Evolutionary conservation across 2,113 vertebrate species (phyloP), one percentile per base, ranked within the genome.

Genomic region (Falco punctatus): DNA sequence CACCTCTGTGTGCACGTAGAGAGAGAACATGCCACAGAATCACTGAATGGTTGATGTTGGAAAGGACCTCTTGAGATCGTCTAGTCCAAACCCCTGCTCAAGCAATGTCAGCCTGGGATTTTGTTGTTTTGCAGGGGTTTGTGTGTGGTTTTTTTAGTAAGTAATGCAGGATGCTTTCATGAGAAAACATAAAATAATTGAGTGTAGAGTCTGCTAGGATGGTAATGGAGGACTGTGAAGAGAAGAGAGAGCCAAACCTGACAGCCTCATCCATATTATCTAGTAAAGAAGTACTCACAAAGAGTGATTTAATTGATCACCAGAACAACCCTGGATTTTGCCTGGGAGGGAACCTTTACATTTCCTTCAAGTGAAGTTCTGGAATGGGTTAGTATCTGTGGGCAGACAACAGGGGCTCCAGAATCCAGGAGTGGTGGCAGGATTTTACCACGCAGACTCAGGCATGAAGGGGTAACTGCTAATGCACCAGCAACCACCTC

Each of bases 341-440:
- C 44, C 49, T 51, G 48, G 22, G 19, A 42, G 10, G 15, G 4
- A 81, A 57, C 8, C 4, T 82, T 40, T 4, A 15, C 0, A 0
- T 67, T 67, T 64, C 30, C 27, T 70, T 84, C 8, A n/a, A n/a
- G 22, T 79, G 58, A n/a, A 26, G 5, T 51, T 23, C 71, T 73
- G 16, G 13, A 70, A 44, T 8, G 14, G 75, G 30, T 30, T 21
- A 22, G 1, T 46, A 26, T 30, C 26, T 21, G 6, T 38, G 10
- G 27, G 10, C 7, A 66, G n/a, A 73, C 4, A 78, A 44, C 0
- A 1, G 1, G 10, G 8, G 7, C 17, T 84, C 65, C 48, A 89
- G 21, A 89, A 62, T 19, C 14, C 13, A 7, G 16, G 61, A 33
- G 10, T n/a, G 17, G 79, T 10, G 23, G 14, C 1, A 2, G 26